Percentiles rank a stretch among this genome's conserved stretches.
Evolutionary conservation across 2,888 invertebrate species (phyloP).

Genomic region (Plagodis dolabraria): DNA sequence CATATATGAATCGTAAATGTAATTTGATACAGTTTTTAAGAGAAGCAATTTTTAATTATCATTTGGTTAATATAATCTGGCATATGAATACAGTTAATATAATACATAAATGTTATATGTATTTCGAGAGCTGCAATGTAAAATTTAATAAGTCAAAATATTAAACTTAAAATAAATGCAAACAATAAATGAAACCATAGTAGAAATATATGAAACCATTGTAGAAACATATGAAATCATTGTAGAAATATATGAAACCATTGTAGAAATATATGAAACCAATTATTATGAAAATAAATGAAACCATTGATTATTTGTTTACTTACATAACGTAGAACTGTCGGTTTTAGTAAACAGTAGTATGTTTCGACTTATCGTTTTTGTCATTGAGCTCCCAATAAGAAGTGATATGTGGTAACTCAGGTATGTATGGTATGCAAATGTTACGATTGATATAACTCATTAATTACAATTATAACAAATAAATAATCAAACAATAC

Average conservation of each 20-base stretch:
- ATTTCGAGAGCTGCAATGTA: not conserved
- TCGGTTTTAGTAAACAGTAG: too few species aligned
- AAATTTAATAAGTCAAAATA: not conserved
- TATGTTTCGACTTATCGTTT: constrained; percentile 1
- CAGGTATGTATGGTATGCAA: constrained; percentile 45
- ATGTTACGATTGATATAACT: constrained; percentile 27
- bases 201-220: too few species aligned
- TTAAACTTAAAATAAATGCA: not conserved
- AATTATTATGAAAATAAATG: too few species aligned
- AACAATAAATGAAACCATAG: too few species aligned
- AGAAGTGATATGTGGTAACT: constrained; percentile 55
- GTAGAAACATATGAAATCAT: too few species aligned
- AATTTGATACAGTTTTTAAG: constrained; percentile 8
- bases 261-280: too few species aligned
- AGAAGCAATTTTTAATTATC: constrained; percentile 16
- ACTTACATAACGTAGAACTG: too few species aligned
- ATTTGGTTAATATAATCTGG: constrained; percentile 26
- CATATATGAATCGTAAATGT: too few species aligned
- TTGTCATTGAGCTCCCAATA: not conserved
- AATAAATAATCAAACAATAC: not conserved
- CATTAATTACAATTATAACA: not conserved
- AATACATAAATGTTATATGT: constrained; percentile 8
- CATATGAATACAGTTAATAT: constrained; percentile 16
- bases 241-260: too few species aligned
- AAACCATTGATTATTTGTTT: too few species aligned